phyloP scores from a whole-genome alignment of 2,113 vertebrate genomes.

The Epinephelus cyanopodus region DNA sequence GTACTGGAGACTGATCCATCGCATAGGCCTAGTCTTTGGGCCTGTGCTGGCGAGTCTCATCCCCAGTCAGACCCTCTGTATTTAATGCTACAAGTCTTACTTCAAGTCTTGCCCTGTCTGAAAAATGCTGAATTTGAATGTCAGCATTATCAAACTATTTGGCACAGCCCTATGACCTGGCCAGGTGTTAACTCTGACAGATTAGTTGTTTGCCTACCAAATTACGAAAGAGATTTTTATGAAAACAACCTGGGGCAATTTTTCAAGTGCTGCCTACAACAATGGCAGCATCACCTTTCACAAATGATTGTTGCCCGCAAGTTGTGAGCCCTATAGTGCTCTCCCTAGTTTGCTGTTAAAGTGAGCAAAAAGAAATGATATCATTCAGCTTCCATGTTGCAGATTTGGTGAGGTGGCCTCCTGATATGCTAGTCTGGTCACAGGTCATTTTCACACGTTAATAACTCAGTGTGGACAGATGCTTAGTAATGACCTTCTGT shows the following conservation, averaged over 20 bases:
- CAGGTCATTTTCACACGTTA: not conserved
- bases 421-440: constrained; percentile 13
- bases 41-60: too few species aligned
- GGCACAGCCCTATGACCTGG: too few species aligned
- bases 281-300: constrained; percentile 6
- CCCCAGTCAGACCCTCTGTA: too few species aligned
- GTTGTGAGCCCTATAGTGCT: not conserved
- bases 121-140: too few species aligned
- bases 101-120: too few species aligned
- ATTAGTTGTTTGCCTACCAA: not conserved
- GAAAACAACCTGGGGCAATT: constrained; percentile 16
- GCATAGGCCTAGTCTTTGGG: too few species aligned
- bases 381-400: not conserved
- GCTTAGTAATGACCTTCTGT: constrained; percentile 22
- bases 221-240: constrained; percentile 6
- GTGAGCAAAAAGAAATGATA: not conserved
- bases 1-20: too few species aligned
- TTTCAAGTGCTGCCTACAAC: not conserved
- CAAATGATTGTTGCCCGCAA: not conserved
- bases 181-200: not conserved
- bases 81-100: too few species aligned
- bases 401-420: not conserved
- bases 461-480: not conserved
- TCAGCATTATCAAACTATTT: too few species aligned
- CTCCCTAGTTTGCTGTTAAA: not conserved